A percentile compares a stretch with the other conserved stretches of the same genome.
phyloP scores from a whole-genome alignment of 2,797 vertebrate species.

The Poliocrania exsul region DNA sequence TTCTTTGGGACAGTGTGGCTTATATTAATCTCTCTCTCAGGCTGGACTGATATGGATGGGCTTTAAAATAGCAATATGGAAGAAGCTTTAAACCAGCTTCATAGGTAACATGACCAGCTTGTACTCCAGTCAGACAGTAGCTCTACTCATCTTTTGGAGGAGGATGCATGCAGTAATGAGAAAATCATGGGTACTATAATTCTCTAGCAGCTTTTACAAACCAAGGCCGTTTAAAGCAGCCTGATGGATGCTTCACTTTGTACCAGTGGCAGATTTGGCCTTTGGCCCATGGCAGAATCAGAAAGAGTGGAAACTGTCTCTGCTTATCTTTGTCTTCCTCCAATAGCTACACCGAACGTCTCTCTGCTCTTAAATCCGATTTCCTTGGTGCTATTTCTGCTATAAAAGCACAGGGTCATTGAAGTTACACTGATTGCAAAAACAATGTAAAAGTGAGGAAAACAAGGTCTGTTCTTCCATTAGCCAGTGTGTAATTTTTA shows the following conservation, averaged over 20 bases:
- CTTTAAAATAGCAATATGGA: not conserved
- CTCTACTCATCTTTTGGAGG: not conserved
- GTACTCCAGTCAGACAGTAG: not conserved
- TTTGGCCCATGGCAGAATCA: not conserved
- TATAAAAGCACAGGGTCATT: not conserved
- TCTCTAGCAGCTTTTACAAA: not conserved
- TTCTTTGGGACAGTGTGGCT: not conserved
- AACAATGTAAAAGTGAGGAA: not conserved
- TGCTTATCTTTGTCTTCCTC: not conserved
- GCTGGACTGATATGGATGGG: not conserved
- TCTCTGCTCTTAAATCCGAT: not conserved
- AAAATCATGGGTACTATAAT: not conserved
- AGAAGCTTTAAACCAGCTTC: not conserved
- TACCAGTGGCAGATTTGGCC: not conserved
- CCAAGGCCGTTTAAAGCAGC: not conserved
- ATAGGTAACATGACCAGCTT: not conserved
- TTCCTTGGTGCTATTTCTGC: not conserved
- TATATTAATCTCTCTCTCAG: accelerated
- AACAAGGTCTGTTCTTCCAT: not conserved
- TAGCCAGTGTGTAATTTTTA: not conserved
- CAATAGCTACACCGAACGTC: accelerated
- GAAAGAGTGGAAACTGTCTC: not conserved
- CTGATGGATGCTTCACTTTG: not conserved
- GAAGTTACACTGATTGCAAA: not conserved
- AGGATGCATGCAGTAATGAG: not conserved